Conservation (phyloP, 2,113 vertebrate species). For the Larimichthys polyactis region DNA sequence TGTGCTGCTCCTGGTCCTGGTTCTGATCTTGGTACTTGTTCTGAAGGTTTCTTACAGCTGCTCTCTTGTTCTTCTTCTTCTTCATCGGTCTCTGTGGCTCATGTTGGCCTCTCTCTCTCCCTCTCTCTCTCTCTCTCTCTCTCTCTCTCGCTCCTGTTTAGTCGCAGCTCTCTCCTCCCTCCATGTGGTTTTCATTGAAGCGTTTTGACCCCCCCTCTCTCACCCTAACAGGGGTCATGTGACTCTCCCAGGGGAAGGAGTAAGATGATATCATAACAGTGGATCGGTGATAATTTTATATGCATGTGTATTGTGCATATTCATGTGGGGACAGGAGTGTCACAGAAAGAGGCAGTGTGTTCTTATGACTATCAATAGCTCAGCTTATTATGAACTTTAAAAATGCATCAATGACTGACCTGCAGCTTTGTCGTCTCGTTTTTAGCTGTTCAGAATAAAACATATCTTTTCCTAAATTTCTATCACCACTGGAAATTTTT, state of each 20-base stretch:
- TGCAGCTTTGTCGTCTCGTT: background rate
- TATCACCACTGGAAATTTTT: background rate
- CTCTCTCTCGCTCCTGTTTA: slow-evolving; percentile 28
- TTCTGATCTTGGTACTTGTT: slow-evolving; percentile 17
- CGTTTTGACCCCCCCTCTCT: slow-evolving; percentile 62
- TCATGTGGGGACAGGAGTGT: slow-evolving; percentile 3
- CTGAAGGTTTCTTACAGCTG: slow-evolving; percentile 38
- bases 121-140: slow-evolving; percentile 33
- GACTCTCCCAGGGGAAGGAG: slow-evolving; percentile 72
- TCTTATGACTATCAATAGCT: background rate
- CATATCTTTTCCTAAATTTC: background rate
- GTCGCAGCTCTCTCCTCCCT: slow-evolving; percentile 65
- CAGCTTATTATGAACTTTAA: background rate
- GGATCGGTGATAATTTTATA: slow-evolving; percentile 49
- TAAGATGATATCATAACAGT: slow-evolving; percentile 76
- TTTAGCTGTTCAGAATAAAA: background rate
- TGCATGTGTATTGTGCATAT: slow-evolving; percentile 16
- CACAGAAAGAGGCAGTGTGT: background rate
- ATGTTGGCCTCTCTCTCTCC: slow-evolving; percentile 57
- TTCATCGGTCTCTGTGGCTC: slow-evolving; percentile 25
- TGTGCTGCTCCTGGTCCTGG: slow-evolving; percentile 26
- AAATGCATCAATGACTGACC: background rate
- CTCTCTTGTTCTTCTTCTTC: slow-evolving; percentile 47
- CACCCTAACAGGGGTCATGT: slow-evolving; percentile 73
- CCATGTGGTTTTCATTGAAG: slow-evolving; percentile 84